These are phyloP conservation scores for Thaumetopoea pityocampa DNA, from an alignment of 1,140 invertebrate species.

Conservation along the genomic window DNA sequence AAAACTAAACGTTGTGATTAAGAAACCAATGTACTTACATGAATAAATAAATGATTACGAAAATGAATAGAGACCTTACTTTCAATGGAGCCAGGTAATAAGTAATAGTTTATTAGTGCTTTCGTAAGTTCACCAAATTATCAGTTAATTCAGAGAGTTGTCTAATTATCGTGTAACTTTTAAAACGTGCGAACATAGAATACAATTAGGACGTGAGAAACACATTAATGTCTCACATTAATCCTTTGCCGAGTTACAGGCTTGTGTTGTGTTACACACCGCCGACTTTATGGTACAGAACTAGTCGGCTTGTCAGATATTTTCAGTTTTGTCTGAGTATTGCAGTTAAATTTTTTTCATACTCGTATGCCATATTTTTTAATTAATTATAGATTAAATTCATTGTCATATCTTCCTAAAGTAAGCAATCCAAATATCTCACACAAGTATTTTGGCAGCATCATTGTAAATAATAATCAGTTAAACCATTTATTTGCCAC, in stretches of 20 bases:
- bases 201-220: slow-evolving; percentile 12
- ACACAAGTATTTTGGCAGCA: too few relatives aligned
- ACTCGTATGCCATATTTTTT: too few relatives aligned
- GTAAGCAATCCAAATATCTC: too few relatives aligned
- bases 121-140: slow-evolving; percentile 1
- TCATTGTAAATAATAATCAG: slow-evolving; percentile 10
- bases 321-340: slow-evolving; percentile 4
- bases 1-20: too few relatives aligned
- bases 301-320: slow-evolving; percentile 2
- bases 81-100: too few relatives aligned
- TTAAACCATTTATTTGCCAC: too few relatives aligned
- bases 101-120: slow-evolving; percentile 3
- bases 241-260: slow-evolving; percentile 4
- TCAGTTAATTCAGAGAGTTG: background rate
- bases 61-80: too few relatives aligned
- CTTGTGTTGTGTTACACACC: slow-evolving; percentile 1
- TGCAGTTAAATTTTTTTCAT: slow-evolving; percentile 5
- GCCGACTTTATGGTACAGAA: slow-evolving; percentile 6
- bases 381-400: too few relatives aligned
- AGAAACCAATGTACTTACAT: too few relatives aligned
- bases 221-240: slow-evolving; percentile 10
- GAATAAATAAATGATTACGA: too few relatives aligned
- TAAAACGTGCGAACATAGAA: slow-evolving; percentile 9
- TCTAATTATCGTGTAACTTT: slow-evolving; percentile 7
- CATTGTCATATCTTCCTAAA: slow-evolving; percentile 5